These are phyloP conservation scores for Brachionus sp. DNA, from an alignment of 1,140 invertebrate species.

Conservation along the genomic window DNA sequence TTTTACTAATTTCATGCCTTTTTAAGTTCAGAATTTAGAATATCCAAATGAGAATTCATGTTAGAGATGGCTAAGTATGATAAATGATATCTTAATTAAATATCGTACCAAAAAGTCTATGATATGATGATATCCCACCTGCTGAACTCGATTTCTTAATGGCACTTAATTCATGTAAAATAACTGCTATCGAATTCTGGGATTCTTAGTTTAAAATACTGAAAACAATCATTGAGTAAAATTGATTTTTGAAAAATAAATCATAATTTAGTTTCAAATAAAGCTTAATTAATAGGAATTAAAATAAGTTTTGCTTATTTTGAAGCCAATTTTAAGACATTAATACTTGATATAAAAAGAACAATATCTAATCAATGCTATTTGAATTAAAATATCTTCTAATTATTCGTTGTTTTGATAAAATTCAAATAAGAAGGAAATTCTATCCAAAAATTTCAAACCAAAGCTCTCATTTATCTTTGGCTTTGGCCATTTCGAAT, in stretches of 20 bases:
- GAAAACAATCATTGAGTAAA: neutral
- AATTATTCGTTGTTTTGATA: neutral
- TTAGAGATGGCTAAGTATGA: neutral
- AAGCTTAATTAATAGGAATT: neutral
- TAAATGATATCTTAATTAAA: conserved; percentile 6
- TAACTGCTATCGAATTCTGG: neutral
- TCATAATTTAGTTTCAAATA: neutral
- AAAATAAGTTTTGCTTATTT: neutral
- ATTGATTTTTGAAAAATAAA: neutral
- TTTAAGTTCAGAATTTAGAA: neutral
- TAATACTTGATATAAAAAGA: neutral
- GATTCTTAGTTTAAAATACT: neutral
- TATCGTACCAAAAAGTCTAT: neutral
- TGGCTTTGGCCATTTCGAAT: neutral
- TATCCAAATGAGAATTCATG: conserved; percentile 3
- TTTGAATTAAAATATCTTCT: neutral
- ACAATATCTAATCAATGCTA: neutral
- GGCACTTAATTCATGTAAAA: neutral
- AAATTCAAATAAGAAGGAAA: neutral
- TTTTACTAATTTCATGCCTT: neutral
- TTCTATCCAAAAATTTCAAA: neutral
- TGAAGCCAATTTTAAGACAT: neutral
- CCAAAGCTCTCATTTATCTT: neutral
- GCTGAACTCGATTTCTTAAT: neutral
- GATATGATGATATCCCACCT: neutral